These are phyloP conservation scores for Hirudinaria manillensis DNA, from an alignment of 2,888 invertebrate species.

Conservation along the genomic window DNA sequence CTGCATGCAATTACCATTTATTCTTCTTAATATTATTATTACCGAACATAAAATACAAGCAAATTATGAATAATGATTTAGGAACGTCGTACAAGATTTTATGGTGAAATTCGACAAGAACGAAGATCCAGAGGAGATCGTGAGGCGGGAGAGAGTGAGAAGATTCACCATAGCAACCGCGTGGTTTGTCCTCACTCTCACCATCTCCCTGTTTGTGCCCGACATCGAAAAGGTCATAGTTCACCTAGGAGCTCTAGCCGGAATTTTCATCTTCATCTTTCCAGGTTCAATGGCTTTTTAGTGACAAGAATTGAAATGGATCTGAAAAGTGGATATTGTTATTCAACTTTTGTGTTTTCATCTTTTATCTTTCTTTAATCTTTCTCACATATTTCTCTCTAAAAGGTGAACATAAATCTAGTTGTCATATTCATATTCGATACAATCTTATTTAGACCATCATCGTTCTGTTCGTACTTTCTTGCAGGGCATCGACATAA, in stretches of 20 bases:
- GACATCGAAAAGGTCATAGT: conserved; percentile 62
- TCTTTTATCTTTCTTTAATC: too few relatives aligned
- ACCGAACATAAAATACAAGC: background rate
- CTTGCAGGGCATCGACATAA: too few relatives aligned
- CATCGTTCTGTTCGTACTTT: too few relatives aligned
- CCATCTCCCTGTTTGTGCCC: conserved; percentile 59
- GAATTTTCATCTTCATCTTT: conserved; percentile 60
- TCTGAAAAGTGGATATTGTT: too few relatives aligned
- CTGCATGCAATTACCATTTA: too few relatives aligned
- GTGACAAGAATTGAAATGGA: too few relatives aligned
- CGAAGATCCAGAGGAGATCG: background rate
- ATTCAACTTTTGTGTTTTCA: too few relatives aligned
- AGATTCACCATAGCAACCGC: conserved; percentile 56
- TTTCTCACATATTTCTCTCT: too few relatives aligned
- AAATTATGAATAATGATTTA: background rate
- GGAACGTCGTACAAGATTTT: conserved; percentile 18
- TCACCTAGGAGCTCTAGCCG: conserved; percentile 61
- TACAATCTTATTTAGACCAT: too few relatives aligned
- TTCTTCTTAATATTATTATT: too few relatives aligned
- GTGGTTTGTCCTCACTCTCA: conserved; percentile 59
- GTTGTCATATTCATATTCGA: too few relatives aligned
- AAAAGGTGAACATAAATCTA: too few relatives aligned
- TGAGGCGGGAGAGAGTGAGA: conserved; percentile 36
- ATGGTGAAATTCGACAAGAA: background rate
- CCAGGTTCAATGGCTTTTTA: conserved; percentile 53